Evolutionary conservation across 2,797 vertebrate species (phyloP), one percentile per base, ranked within the genome.

Genomic region (Malurus leucopterus): DNA sequence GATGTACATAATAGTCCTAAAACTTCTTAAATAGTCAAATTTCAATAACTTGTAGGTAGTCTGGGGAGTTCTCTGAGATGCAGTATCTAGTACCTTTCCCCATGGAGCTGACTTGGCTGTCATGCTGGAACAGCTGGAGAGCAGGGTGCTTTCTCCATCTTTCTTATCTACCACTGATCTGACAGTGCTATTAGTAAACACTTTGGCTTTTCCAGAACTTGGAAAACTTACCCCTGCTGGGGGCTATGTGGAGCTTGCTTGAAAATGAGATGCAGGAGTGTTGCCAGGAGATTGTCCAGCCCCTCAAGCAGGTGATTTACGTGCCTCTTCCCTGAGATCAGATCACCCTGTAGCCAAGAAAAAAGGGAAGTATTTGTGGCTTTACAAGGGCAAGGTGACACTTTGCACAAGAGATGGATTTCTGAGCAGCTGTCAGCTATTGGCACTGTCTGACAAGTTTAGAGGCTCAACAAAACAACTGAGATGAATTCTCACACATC

Each of bases 71-170:
- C 6, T 71, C 20, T 77, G 50, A n/a, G 10, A 4, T 26, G 7
- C 9, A 71, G 21, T 13, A 61, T n/a, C 40, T 34, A 38, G 13
- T 43, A 59, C 26, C 14, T 79, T 54, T 68, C 24, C 29, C 16
- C 2, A 3, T 1, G 6, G 30, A 75, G 23, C 38, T 47, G 43
- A 15, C 38, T 50, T 72, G 74, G 22, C 70, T 75, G 44, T 49
- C 12, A 55, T 29, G n/a, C 30, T 75, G 41, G 38, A 75, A 36
- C 61, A 76, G 64, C 64, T 92, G 78, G 41, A 43, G 32, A 67
- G 43, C 2, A 2, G 36, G 15, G 3, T 61, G 27, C 50, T 59
- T 30, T 50, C 36, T 75, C 38, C 6, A 6, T 38, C 13, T 0
- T 0, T 30, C 40, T 38, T 76, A 57, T 53, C 38, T 70, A 4